Evolutionary conservation across 2,113 vertebrate genomes (phyloP), one percentile per base, ranked within the genome.

Genomic region (Pteruthius melanotis): DNA sequence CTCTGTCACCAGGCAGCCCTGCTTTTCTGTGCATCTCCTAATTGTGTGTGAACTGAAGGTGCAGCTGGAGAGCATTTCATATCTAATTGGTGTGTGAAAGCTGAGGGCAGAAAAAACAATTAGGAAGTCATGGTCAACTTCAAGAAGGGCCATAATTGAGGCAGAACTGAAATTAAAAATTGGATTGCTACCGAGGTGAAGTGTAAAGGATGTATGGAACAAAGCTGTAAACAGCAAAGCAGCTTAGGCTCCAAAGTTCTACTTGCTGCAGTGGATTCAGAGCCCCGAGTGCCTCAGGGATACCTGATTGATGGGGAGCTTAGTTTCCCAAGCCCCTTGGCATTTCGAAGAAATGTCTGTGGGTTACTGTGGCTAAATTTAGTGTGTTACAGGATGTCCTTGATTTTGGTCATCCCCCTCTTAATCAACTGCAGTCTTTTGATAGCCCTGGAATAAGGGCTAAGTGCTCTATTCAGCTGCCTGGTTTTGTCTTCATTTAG

Each of bases 21-120:
- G 86, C 90, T 95, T 95, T 71, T 49, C 80, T 74, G 17, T 45
- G 56, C 53, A 35, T 93, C 64, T 82, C 53, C 44, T 93, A 80
- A 90, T 86, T 87, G 90, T n/a, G 66, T 78, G 92, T 80, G 92
- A 92, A 75, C 82, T 28, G 54, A 75, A 92, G 82, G 92, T 86
- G 76, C 79, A 84, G 71, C 92, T 92, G 87, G 85, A 90, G 79
- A 96, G 56, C 42, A 21, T 64, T 92, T 89, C 52, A 4, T 26
- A 5, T 42, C 72, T 89, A 92, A 94, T 70, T 92, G 92, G 76
- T 22, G 40, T 90, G 90, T 88, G 86, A 93, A 93, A 83, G 79
- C 83, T 85, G 79, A 83, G 88, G 83, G 63, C 76, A 93, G 76
- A 64, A 50, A 91, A 93, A 86, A 90, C 90, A 84, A 71, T 77